Percentiles rank a stretch among this genome's conserved stretches.
Conservation (phyloP, 2,113 vertebrate genomes). For the Procavia capensis region DNA sequence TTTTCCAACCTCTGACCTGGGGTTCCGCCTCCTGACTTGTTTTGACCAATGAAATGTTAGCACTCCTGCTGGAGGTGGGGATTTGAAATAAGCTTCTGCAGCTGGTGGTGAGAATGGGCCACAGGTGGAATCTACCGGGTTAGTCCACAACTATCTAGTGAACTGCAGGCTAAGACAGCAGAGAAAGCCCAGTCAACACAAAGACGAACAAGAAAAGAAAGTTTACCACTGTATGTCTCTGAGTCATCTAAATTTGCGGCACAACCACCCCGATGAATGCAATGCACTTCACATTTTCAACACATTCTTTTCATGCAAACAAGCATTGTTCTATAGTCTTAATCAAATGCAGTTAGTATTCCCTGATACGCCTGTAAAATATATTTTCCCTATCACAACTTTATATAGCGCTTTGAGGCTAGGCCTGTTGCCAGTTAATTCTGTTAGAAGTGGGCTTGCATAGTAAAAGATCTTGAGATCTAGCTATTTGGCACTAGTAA, state of each 20-base stretch:
- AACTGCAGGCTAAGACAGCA: not conserved
- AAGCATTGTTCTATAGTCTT: not conserved
- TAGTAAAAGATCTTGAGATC: not conserved
- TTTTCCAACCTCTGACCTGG: not conserved
- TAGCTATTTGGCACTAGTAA: not conserved
- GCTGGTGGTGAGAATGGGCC: not conserved
- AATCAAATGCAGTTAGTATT: not conserved
- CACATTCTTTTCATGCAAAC: not conserved
- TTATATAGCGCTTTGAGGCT: not conserved
- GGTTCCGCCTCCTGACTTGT: not conserved
- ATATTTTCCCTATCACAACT: not conserved
- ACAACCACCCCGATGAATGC: not conserved
- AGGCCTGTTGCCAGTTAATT: not conserved
- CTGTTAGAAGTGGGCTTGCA: not conserved
- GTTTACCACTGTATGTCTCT: fast-evolving
- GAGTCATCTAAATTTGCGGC: too few species aligned
- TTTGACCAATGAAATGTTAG: not conserved
- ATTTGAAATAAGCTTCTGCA: not conserved
- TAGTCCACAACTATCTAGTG: too few species aligned
- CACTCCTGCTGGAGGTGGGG: fast-evolving
- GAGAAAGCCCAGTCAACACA: not conserved
- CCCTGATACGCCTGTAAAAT: not conserved
- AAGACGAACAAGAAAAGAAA: not conserved
- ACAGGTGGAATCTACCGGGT: not conserved
- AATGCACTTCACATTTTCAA: not conserved